These are phyloP conservation scores for Drosophila neutralis DNA, from an alignment of 2,888 invertebrate genomes.

Conservation along the genomic window DNA sequence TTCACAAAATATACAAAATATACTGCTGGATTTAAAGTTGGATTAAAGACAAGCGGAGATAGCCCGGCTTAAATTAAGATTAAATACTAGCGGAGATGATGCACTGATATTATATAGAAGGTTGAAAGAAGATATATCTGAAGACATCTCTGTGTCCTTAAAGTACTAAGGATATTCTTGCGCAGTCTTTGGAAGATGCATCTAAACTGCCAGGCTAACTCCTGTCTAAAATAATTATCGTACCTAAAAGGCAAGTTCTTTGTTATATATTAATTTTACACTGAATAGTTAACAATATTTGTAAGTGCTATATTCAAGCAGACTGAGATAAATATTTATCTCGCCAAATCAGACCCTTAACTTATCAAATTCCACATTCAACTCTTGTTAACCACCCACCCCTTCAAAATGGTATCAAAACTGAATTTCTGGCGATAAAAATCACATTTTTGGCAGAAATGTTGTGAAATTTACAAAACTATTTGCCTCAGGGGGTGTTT, in stretches of 20 bases:
- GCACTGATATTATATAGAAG: not conserved
- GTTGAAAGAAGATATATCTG: not conserved
- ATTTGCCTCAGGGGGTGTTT: conserved; percentile 21
- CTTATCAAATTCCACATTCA: not conserved
- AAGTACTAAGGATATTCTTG: not conserved
- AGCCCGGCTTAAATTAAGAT: not conserved
- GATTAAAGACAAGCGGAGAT: not conserved
- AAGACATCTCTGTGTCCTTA: not conserved
- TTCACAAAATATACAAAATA: not conserved
- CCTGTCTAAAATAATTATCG: not conserved
- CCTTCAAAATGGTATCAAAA: conserved; percentile 5
- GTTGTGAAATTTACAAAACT: conserved; percentile 21
- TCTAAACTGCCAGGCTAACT: not conserved
- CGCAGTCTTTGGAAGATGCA: not conserved
- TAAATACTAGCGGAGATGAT: not conserved
- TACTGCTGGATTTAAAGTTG: not conserved
- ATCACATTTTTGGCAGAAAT: conserved; percentile 36
- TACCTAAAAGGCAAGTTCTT: too few species aligned
- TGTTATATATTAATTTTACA: not conserved
- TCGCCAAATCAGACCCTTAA: not conserved
- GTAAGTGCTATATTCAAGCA: not conserved
- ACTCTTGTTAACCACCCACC: not conserved
- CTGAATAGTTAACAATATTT: not conserved
- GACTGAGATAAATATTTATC: not conserved
- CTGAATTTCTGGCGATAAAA: conserved; percentile 46